Evolutionary conservation across 2,113 vertebrate genomes (phyloP).

Genomic region (Lanius ludovicianus): DNA sequence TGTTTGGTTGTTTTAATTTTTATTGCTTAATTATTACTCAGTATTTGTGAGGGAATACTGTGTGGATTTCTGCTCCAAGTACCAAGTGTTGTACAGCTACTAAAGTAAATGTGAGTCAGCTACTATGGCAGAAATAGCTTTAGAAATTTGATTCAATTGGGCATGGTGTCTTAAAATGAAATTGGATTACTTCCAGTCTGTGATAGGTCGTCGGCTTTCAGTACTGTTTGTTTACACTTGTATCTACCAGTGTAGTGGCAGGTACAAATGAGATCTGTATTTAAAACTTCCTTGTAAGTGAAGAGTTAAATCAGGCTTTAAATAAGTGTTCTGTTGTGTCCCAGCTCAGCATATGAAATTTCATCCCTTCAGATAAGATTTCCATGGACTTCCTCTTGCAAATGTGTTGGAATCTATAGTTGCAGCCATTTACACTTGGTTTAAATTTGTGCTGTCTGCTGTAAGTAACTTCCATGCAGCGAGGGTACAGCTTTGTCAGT

Average conservation of each 20-base stretch:
- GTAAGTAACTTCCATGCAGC: neutral
- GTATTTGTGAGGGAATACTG: neutral
- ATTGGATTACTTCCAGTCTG: neutral
- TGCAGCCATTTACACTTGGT: neutral
- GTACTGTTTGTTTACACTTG: neutral
- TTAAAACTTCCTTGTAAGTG: neutral
- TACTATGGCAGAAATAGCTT: neutral
- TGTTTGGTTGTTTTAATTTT: neutral
- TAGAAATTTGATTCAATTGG: neutral
- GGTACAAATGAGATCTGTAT: neutral
- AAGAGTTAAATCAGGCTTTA: conserved; percentile 9
- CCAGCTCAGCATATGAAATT: neutral
- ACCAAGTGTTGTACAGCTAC: neutral
- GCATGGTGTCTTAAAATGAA: neutral
- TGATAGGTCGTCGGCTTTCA: neutral
- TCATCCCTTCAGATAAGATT: neutral
- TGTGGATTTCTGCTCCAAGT: neutral
- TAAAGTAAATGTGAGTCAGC: neutral
- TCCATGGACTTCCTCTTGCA: neutral
- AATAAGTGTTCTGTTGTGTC: neutral
- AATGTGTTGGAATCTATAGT: neutral
- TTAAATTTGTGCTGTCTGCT: neutral
- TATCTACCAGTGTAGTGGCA: neutral
- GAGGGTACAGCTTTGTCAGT: neutral
- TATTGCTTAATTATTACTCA: neutral